These are phyloP conservation scores for Oreochromis spilurus DNA, from an alignment of 2,113 vertebrate genomes.

Conservation along the genomic window DNA sequence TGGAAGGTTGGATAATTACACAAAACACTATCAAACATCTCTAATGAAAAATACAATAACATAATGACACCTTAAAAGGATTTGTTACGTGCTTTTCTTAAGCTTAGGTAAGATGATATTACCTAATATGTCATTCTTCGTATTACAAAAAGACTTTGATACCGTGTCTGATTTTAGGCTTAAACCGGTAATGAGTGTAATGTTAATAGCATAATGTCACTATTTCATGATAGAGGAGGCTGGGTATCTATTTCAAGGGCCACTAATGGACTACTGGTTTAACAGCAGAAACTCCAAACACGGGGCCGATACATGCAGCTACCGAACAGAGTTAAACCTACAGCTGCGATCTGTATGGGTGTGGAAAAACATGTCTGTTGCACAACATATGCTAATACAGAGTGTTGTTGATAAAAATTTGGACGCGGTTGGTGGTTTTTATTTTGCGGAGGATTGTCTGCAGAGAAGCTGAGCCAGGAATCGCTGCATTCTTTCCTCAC, in stretches of 20 bases:
- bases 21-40: slow-evolving; percentile 19
- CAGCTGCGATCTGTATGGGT: background rate
- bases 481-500: background rate
- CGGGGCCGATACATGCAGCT: background rate
- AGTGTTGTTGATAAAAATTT: background rate
- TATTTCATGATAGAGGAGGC: slow-evolving; percentile 24
- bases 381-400: background rate
- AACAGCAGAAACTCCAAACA: slow-evolving; percentile 25
- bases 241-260: slow-evolving; percentile 55
- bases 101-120: background rate
- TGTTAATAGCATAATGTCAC: slow-evolving; percentile 38
- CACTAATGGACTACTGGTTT: slow-evolving; percentile 40
- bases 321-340: background rate
- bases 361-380: background rate
- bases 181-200: slow-evolving; percentile 44
- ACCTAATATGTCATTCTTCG: slow-evolving; percentile 20
- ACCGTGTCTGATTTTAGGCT: slow-evolving; percentile 47
- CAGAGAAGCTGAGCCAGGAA: background rate
- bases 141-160: slow-evolving; percentile 43
- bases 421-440: background rate
- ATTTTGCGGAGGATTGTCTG: background rate
- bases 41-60: slow-evolving; percentile 18
- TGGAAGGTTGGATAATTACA: background rate
- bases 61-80: slow-evolving; percentile 32
- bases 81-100: slow-evolving; percentile 5